phyloP scores from a whole-genome alignment of 2,888 invertebrate species.

The Eupithecia exiguata region DNA sequence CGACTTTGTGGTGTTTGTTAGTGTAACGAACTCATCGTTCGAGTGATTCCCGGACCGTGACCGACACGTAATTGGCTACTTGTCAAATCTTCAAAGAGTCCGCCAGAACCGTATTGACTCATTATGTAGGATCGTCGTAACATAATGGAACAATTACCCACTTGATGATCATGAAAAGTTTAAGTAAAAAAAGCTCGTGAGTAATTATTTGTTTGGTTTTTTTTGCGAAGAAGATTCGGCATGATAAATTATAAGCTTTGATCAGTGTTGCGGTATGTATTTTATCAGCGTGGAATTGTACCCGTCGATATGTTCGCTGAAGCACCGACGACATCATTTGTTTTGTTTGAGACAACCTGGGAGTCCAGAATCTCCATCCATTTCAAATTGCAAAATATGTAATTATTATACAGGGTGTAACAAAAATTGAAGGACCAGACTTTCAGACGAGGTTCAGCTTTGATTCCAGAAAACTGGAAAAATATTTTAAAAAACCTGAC shows the following conservation, averaged over 20 bases:
- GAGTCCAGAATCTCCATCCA: background rate
- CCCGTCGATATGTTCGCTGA: background rate
- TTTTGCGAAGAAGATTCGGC: background rate
- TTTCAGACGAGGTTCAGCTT: too few relatives aligned
- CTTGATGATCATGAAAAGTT: background rate
- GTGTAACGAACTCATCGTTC: conserved; percentile 37
- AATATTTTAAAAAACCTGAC: too few relatives aligned
- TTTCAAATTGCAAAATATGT: background rate
- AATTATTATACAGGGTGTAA: too few relatives aligned
- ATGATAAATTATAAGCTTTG: background rate
- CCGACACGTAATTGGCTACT: conserved; percentile 33
- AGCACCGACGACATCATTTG: background rate
- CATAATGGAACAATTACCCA: background rate
- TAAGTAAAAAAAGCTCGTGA: background rate
- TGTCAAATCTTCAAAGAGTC: conserved; percentile 41
- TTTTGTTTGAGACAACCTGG: background rate
- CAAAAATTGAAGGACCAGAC: too few relatives aligned
- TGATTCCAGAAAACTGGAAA: too few relatives aligned
- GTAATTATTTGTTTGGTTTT: background rate
- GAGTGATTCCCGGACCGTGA: conserved; percentile 34
- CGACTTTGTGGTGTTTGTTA: conserved; percentile 16
- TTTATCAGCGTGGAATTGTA: background rate
- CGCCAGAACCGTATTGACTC: conserved; percentile 22
- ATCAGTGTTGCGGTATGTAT: background rate
- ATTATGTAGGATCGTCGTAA: background rate